Percentiles rank a stretch among this genome's conserved stretches.
phyloP scores from a whole-genome alignment of 1,140 invertebrate species.

The Pectinophora gossypiella region DNA sequence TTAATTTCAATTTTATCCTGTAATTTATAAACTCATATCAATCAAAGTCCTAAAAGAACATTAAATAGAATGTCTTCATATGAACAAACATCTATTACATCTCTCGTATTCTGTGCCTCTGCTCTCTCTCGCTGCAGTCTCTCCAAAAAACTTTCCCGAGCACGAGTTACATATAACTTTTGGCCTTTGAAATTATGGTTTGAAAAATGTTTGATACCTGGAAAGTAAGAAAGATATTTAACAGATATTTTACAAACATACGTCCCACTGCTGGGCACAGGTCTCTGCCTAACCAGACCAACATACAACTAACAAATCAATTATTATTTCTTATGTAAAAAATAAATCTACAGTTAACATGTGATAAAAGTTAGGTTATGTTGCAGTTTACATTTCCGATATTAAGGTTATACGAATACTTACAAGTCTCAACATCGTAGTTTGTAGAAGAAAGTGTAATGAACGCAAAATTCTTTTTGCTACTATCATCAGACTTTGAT shows the following conservation, averaged over 20 bases:
- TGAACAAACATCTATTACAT: no score
- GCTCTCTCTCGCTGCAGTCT: constrained; percentile 52
- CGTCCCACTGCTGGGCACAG: no score
- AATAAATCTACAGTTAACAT: not conserved
- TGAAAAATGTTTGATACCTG: constrained; percentile 56
- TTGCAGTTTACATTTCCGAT: not conserved
- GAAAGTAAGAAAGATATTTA: constrained; percentile 7
- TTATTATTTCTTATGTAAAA: no score
- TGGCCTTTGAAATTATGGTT: constrained; percentile 43
- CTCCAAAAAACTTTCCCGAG: constrained; percentile 63
- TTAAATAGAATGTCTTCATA: no score
- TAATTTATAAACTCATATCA: no score
- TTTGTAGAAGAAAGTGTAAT: constrained; percentile 45
- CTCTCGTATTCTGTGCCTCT: constrained; percentile 39
- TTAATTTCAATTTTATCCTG: not conserved
- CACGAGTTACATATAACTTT: constrained; percentile 54
- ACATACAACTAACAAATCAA: no score
- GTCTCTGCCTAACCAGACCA: no score
- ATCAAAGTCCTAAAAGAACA: no score
- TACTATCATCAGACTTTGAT: constrained; percentile 39
- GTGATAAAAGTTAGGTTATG: not conserved
- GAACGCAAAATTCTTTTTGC: constrained; percentile 56
- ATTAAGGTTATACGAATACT: constrained; percentile 32
- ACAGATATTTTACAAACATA: no score
- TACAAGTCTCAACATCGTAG: constrained; percentile 54